Base-by-base conservation (phyloP, 2,797 vertebrate species). In the Alauda arvensis region DNA sequence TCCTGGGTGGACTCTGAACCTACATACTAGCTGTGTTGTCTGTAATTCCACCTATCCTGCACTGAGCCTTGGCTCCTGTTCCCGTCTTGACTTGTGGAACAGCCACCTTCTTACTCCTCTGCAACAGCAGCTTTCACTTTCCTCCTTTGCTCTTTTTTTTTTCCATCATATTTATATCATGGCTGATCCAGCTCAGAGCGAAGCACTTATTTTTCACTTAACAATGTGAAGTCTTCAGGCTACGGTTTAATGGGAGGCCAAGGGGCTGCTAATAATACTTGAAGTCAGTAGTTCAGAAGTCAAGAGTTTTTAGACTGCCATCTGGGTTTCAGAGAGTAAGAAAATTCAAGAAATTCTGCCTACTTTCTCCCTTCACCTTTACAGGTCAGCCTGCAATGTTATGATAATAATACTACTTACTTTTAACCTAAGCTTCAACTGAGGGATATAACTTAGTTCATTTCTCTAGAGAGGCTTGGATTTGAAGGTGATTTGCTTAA, bases 241-340 rank as follows among this genome's bases (percentile, higher is more conserved):
- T 78, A 66, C 26, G 71, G 39, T 89, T 92, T 87, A 82, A 92
- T 76, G 88, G 62, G 63, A 87, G 82, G 93, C 69, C 79, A 94
- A 92, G 94, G 48, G 82, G 60, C 45, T 92, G 70, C 77, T 92
- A 94, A 94, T 93, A 91, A 87, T 68, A 86, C 75, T 88, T 84
- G 57, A 89, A 92, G 48, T 63, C 61, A 77, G 55, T 28, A 95
- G 87, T 92, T 94, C 91, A 94, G 70, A 95, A 85, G 83, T 92
- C 89, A 96, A 93, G 89, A 77, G 83, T 20, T 88, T 92, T 92
- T 85, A 89, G 49, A 40, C 37, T 87, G 82, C 55, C 90, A 92
- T 91, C 75, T 93, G 90, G 59, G 34, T 78, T 83, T 55, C 75
- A 90, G 71, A 71, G 74, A 81, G 51, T 56, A 81, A 75, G 61